These are phyloP conservation scores for Tetragonula clypearis DNA, from an alignment of 1,140 invertebrate genomes.

Conservation along the genomic window DNA sequence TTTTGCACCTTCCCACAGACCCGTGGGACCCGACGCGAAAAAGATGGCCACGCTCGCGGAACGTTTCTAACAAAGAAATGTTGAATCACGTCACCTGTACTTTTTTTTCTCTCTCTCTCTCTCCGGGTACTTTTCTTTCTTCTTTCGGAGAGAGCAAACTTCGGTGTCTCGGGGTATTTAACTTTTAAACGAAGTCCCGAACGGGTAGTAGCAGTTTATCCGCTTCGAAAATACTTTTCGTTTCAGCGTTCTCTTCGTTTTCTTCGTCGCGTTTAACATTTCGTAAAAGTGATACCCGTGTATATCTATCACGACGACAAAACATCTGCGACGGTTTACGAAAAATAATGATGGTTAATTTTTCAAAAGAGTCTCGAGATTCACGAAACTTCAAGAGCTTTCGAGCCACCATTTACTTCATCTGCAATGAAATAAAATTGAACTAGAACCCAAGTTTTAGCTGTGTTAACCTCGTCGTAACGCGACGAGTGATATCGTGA, in stretches of 20 bases:
- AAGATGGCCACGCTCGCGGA: constrained; percentile 17
- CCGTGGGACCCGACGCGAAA: constrained; percentile 38
- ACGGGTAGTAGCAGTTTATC: too few relatives aligned
- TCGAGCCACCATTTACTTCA: too few relatives aligned
- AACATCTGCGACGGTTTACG: too few relatives aligned
- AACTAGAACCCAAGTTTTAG: too few relatives aligned
- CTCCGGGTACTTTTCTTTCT: neutral
- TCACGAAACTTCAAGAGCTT: too few relatives aligned
- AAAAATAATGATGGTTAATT: neutral
- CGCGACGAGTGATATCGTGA: neutral
- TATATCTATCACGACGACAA: too few relatives aligned
- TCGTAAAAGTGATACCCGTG: too few relatives aligned
- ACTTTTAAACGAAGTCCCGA: neutral
- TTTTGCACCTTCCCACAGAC: constrained; percentile 67
- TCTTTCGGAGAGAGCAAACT: neutral
- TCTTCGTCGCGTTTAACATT: neutral
- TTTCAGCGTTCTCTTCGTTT: too few relatives aligned
- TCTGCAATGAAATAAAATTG: too few relatives aligned
- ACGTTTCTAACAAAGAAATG: constrained; percentile 48
- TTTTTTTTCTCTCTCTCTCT: too few relatives aligned
- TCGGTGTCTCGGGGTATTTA: neutral
- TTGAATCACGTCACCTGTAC: constrained; percentile 23
- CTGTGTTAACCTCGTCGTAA: too few relatives aligned
- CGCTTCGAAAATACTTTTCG: neutral
- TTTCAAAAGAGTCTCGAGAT: too few relatives aligned